These are phyloP conservation scores for Bos javanicus DNA, from an alignment of 2,113 vertebrate species.

Conservation along the genomic window DNA sequence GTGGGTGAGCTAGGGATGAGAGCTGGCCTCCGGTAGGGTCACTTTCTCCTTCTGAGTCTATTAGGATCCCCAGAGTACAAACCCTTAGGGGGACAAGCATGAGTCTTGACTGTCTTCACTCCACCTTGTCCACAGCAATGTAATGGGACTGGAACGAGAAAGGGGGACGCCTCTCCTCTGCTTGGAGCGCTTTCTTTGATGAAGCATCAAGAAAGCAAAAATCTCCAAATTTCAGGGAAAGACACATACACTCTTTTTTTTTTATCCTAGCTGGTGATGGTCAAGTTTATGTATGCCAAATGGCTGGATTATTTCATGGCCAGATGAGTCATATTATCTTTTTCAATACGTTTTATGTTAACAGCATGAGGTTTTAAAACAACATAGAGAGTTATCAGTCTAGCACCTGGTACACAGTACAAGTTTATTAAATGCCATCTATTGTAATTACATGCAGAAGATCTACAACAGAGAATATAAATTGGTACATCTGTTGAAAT, in stretches of 20 bases:
- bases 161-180: neutral
- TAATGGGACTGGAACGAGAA: neutral
- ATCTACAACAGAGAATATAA: neutral
- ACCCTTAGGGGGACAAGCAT: too few species aligned
- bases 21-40: fast-evolving
- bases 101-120: neutral
- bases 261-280: neutral
- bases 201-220: neutral
- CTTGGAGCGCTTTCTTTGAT: neutral
- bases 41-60: neutral
- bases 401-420: neutral
- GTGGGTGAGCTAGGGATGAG: fast-evolving
- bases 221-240: neutral
- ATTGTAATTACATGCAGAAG: neutral
- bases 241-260: neutral
- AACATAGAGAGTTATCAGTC: neutral
- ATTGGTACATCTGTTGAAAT: neutral
- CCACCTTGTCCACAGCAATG: neutral
- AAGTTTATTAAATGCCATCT: neutral
- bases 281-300: neutral
- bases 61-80: neutral
- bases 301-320: neutral
- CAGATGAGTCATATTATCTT: neutral
- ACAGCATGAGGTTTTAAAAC: neutral
- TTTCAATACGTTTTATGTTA: neutral